Percentiles rank a stretch among this genome's conserved stretches.
These are phyloP conservation scores for Poeciliopsis presidionis DNA, from an alignment of 2,797 vertebrate species.

Conservation along the genomic window DNA sequence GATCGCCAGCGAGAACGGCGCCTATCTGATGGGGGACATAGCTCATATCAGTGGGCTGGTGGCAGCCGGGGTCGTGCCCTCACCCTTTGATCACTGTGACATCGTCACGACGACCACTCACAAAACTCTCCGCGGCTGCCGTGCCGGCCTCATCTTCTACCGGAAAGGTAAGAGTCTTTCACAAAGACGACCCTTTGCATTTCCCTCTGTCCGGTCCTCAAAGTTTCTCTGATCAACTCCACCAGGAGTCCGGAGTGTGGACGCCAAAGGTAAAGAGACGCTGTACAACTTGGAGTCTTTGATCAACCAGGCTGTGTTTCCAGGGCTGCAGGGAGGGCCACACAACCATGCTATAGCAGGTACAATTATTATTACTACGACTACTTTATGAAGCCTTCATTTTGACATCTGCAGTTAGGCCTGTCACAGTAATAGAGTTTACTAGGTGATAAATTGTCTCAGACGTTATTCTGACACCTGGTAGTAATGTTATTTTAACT, in stretches of 20 bases:
- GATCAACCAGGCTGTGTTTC: slow-evolving; percentile 97
- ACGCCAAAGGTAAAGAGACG: slow-evolving; percentile 91
- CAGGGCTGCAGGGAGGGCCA: slow-evolving; percentile 96
- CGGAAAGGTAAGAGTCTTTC: slow-evolving; percentile 85
- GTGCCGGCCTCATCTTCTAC: slow-evolving; percentile 94
- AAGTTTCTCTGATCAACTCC: neutral
- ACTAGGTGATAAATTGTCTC: no score
- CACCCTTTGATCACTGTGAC: slow-evolving; percentile 92
- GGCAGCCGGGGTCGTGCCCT: slow-evolving; percentile 89
- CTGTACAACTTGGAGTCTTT: slow-evolving; percentile 90
- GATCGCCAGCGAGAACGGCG: slow-evolving; percentile 87
- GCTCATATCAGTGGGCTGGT: slow-evolving; percentile 97
- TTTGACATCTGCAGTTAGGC: neutral
- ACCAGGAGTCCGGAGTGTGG: slow-evolving; percentile 87
- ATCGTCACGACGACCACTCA: slow-evolving; percentile 95
- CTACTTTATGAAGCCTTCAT: neutral
- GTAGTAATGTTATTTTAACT: no score
- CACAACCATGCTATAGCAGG: slow-evolving; percentile 98
- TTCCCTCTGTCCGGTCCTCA: neutral
- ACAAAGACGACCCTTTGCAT: neutral
- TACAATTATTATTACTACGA: slow-evolving; percentile 40
- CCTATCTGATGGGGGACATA: slow-evolving; percentile 95
- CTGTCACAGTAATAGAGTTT: no score
- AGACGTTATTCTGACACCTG: no score
- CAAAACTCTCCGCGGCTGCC: slow-evolving; percentile 96